These are phyloP conservation scores for Decapterus maruadsi DNA, from an alignment of 2,797 vertebrate genomes.

Conservation along the genomic window DNA sequence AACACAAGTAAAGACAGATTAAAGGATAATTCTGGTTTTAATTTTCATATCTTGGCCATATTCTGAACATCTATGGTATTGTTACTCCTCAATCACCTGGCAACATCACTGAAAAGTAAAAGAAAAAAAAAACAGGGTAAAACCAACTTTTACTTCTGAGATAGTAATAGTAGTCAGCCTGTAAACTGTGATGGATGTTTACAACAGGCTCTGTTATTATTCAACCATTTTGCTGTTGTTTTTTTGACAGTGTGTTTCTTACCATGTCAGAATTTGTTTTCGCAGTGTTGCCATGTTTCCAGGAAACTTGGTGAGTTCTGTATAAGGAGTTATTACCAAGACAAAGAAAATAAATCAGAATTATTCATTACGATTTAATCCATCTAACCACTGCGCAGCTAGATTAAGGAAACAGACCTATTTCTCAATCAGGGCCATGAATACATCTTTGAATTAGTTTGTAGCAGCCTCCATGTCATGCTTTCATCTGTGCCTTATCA, in stretches of 20 bases:
- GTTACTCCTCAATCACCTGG: too few relatives aligned
- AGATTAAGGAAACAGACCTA: background rate
- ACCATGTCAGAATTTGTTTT: background rate
- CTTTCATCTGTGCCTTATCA: conserved; percentile 65
- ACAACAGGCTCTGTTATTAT: too few relatives aligned
- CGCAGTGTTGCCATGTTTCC: background rate
- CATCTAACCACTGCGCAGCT: background rate
- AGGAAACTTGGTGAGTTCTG: background rate
- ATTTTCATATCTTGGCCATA: background rate
- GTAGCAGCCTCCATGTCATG: conserved; percentile 26
- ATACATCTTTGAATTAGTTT: conserved; percentile 51
- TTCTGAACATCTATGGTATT: background rate
- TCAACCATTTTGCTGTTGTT: too few relatives aligned
- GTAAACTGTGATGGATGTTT: background rate
- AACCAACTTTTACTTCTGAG: too few relatives aligned
- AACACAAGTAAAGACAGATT: background rate
- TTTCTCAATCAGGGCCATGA: conserved; percentile 48
- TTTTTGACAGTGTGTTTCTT: background rate
- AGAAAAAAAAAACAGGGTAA: background rate
- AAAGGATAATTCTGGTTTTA: background rate
- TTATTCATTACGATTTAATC: background rate
- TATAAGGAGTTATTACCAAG: background rate
- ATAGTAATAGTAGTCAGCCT: too few relatives aligned
- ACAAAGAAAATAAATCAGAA: background rate
- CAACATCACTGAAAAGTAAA: background rate